Base-by-base conservation (phyloP, 92 coral and sea anemone genomes). In the Porites cylindrica region DNA sequence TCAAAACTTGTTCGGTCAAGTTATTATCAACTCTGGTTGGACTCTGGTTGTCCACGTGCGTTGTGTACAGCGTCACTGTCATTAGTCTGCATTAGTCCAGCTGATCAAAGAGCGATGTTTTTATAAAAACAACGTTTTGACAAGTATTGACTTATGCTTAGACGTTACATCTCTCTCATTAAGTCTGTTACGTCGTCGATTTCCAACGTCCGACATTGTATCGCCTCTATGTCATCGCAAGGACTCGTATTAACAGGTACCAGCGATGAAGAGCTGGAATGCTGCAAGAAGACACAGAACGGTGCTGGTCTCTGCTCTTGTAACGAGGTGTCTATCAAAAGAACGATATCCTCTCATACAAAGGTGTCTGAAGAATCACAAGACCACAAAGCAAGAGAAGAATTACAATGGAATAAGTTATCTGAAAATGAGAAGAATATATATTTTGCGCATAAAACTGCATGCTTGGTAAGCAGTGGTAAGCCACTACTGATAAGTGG, bases 391-490 rank as follows among this genome's bases (percentile, higher is more conserved):
- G 16, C 72, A 73, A 83, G 43, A 59, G 87, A 63, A 26, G 76
- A 20, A 13, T 38, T 85, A 10, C 75, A 26, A 52, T 85, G 88
- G 82, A 87, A 82, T 21, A 87, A 84, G 61, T 85, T 92, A 17
- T 90, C 96, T 19, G 86, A 96, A 18, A 94, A 92, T 53, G 98
- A 96, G 75, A 91, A 91, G 56, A 80, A 80, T 32, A 92, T 96
- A 8, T 93, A 94, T 81, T 50, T 90, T 66, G 72, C 75, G 43
- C 98, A 96, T 83, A 91, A 91, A 75, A 70, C 71, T 24, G 98
- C 98, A 1, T 90, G 95, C 77, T 80, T 92, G 98, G 98, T 96
- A 77, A 81, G 90, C 21, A 6, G 54, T 3, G 43, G 13, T 12
- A 54, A 13, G 12, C 60, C 60, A 54, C 10, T 13, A 10, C 12